A percentile compares a stretch with the other conserved stretches of the same genome.
These are phyloP conservation scores for Manis crassicaudata DNA, from an alignment of 2,797 vertebrate species.

Conservation along the genomic window DNA sequence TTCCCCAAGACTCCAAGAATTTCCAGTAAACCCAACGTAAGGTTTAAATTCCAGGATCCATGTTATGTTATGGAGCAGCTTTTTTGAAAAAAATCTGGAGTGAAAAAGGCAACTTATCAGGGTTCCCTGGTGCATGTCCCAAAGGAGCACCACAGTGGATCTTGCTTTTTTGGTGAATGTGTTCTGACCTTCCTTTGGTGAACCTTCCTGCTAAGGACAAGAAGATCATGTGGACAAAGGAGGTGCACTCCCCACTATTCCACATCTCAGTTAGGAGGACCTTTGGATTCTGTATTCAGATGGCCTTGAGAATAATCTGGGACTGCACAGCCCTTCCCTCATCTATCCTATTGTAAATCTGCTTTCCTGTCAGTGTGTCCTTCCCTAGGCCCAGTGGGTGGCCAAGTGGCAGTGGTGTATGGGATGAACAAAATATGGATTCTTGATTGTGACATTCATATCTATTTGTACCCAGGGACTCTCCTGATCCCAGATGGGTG, in stretches of 20 bases:
- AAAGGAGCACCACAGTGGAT: not conserved
- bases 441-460: fast-evolving
- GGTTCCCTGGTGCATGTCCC: not conserved
- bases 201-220: not conserved
- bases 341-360: too few relatives aligned
- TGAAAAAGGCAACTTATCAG: not conserved
- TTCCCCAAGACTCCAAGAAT: not conserved
- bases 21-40: not conserved
- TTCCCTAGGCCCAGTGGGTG: not conserved
- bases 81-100: not conserved
- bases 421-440: not conserved
- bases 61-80: not conserved
- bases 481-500: not conserved
- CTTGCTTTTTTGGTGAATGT: not conserved
- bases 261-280: too few relatives aligned
- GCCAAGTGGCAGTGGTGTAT: not conserved
- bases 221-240: not conserved
- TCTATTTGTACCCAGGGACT: not conserved
- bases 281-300: not conserved
- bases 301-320: too few relatives aligned
- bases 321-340: not conserved
- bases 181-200: not conserved
- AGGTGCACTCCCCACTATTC: fast-evolving
- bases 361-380: fast-evolving
- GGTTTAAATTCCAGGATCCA: not conserved